Evolutionary conservation across 2,888 invertebrate genomes (phyloP), one percentile per base, ranked within the genome.

Genomic region (Myopa testacea): DNA sequence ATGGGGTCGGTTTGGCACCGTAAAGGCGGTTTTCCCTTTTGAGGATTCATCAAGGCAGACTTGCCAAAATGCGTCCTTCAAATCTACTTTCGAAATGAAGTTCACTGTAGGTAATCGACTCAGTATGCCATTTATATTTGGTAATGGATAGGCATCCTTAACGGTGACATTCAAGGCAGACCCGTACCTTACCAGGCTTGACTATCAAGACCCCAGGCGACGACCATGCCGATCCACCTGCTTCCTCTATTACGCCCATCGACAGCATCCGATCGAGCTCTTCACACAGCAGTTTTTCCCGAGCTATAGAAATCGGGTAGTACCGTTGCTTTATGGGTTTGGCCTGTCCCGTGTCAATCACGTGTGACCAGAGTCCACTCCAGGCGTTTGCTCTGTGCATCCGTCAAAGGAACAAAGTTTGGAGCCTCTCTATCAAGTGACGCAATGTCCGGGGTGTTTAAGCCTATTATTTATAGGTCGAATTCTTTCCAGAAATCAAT

Each of bases 241-340:
- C 82, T 37, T 81, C 82, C 67, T 86, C 85, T 1, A 87, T 82
- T 0, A 87, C 81, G 4, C 77, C 77, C 37, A 68, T 26, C 5
- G 37, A 14, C n/a, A 79, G 14, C 79, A 79, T 77, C 14, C 75
- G 55, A 52, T 79, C 79, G 4, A 79, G 45, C 26, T 79, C 79
- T 16, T 55, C 40, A 2, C 26, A 26, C 26, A 26, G 26, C 1
- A 26, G 26, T 26, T 26, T 26, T 26, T 26, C 26, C 26, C 2
- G 1, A 2, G 26, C 26, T 1, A 26, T 1, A 1, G 26, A 26
- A 2, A 26, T 26, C 1, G 26, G 26, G 26, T 26, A 26, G 26
- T 26, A 26, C 1, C 26, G 26, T 26, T 26, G 26, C 26, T 26
- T 26, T 1, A 26, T 26, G 26, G 26, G 26, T 26, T 26, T 26